A percentile compares a stretch with the other conserved stretches of the same genome.
These are phyloP conservation scores for Aplysina aerophoba DNA, from an alignment of 37 sponge, comb jelly and placozoan species.

Conservation along the genomic window DNA sequence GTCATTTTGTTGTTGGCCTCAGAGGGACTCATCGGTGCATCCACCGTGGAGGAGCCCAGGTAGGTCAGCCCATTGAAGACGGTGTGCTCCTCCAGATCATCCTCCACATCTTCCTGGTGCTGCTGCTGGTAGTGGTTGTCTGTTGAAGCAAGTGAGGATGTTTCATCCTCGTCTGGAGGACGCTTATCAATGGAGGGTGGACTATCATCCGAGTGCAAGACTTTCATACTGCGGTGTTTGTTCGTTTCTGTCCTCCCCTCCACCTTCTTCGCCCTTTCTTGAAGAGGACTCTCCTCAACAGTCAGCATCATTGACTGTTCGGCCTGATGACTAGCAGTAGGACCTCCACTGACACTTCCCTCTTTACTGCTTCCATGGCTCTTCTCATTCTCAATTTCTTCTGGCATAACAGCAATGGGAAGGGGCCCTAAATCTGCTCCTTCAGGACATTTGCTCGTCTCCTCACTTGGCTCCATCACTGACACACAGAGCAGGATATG, in stretches of 20 bases:
- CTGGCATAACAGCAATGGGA: too few relatives aligned
- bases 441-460: too few relatives aligned
- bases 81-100: constrained; percentile 24
- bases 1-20: constrained; percentile 84
- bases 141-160: too few relatives aligned
- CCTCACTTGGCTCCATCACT: too few relatives aligned
- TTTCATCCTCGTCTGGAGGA: too few relatives aligned
- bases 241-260: not conserved
- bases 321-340: too few relatives aligned
- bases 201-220: not conserved
- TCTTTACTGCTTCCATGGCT: too few relatives aligned
- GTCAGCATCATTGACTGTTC: not conserved
- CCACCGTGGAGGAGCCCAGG: constrained; percentile 85
- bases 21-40: constrained; percentile 84
- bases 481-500: too few relatives aligned
- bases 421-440: too few relatives aligned
- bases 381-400: too few relatives aligned
- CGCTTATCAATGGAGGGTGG: too few relatives aligned
- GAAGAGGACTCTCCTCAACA: not conserved
- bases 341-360: too few relatives aligned
- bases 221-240: not conserved
- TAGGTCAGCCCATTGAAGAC: constrained; percentile 64
- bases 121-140: not conserved
- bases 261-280: not conserved
- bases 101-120: constrained; percentile 17